These are phyloP conservation scores for Ernsta delagoae DNA, from an alignment of 2,888 invertebrate genomes.

Conservation along the genomic window DNA sequence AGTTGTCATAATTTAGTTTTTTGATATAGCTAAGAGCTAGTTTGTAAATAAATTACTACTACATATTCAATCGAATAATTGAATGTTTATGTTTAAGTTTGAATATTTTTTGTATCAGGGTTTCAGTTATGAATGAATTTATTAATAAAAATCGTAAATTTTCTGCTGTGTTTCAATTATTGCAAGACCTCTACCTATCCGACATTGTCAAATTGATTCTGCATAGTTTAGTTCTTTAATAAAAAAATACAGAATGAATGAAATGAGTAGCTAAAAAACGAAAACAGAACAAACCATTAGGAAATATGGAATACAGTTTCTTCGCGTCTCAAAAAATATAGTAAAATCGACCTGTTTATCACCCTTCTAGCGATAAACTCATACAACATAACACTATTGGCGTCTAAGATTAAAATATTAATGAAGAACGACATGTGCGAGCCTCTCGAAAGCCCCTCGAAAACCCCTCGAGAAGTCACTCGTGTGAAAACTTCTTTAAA, in stretches of 20 bases:
- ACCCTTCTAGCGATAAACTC: slow-evolving; percentile 4
- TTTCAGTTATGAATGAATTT: slow-evolving; percentile 51
- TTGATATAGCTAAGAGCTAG: not conserved
- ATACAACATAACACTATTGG: slow-evolving; percentile 15
- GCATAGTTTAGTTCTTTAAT: no score
- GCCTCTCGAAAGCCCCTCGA: slow-evolving; percentile 40
- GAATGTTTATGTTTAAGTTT: slow-evolving; percentile 50
- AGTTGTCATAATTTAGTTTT: not conserved
- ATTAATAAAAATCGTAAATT: slow-evolving; percentile 39
- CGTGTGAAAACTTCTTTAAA: slow-evolving; percentile 63
- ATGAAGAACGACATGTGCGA: slow-evolving; percentile 36
- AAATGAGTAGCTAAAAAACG: no score
- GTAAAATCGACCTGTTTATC: not conserved
- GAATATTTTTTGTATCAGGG: slow-evolving; percentile 52
- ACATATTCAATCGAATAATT: not conserved
- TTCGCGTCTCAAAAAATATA: no score
- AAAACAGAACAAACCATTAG: no score
- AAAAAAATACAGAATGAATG: no score
- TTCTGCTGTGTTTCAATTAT: not conserved
- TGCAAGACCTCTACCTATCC: no score
- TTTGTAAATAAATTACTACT: not conserved
- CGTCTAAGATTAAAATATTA: slow-evolving; percentile 30
- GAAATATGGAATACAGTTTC: no score
- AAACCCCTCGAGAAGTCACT: slow-evolving; percentile 61
- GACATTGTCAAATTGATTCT: no score